A percentile compares a stretch with the other conserved stretches of the same genome.
These are phyloP conservation scores for Montifringilla adamsi DNA, from an alignment of 2,113 vertebrate species.

Conservation along the genomic window DNA sequence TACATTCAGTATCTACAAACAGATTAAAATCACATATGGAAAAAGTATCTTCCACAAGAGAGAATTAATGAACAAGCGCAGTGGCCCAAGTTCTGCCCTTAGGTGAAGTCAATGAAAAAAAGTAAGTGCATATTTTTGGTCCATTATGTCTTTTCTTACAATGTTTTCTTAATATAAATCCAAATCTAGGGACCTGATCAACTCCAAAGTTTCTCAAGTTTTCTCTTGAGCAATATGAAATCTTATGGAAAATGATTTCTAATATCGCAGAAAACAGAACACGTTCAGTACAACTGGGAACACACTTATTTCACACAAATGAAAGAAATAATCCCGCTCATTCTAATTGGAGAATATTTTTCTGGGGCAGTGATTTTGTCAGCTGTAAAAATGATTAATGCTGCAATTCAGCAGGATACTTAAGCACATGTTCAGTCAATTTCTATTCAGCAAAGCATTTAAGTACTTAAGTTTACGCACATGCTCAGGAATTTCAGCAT, in stretches of 20 bases:
- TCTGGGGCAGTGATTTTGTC: slow-evolving; percentile 67
- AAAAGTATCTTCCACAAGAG: slow-evolving; percentile 33
- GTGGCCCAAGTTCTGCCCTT: slow-evolving; percentile 6
- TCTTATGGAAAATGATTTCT: slow-evolving; percentile 59
- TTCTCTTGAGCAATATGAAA: slow-evolving; percentile 64
- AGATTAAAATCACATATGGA: slow-evolving; percentile 52
- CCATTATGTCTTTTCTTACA: neutral
- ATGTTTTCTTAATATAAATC: slow-evolving; percentile 50
- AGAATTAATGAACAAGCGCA: slow-evolving; percentile 17
- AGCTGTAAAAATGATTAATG: slow-evolving; percentile 70
- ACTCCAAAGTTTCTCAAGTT: slow-evolving; percentile 48
- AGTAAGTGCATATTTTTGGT: slow-evolving; percentile 14
- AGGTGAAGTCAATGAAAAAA: slow-evolving; percentile 50
- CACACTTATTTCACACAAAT: slow-evolving; percentile 56
- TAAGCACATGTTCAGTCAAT: slow-evolving; percentile 71
- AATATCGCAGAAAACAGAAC: slow-evolving; percentile 57
- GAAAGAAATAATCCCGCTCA: slow-evolving; percentile 59
- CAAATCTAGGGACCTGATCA: slow-evolving; percentile 53
- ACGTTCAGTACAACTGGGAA: slow-evolving; percentile 40
- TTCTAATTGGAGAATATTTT: slow-evolving; percentile 71
- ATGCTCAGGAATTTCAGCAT: slow-evolving; percentile 49
- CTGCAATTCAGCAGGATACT: slow-evolving; percentile 58
- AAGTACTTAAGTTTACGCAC: slow-evolving; percentile 62
- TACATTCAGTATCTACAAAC: neutral
- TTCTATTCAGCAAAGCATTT: slow-evolving; percentile 63